Evolutionary conservation across 2,113 vertebrate genomes (phyloP), one percentile per base, ranked within the genome.

Genomic region (Scytalopus superciliaris): DNA sequence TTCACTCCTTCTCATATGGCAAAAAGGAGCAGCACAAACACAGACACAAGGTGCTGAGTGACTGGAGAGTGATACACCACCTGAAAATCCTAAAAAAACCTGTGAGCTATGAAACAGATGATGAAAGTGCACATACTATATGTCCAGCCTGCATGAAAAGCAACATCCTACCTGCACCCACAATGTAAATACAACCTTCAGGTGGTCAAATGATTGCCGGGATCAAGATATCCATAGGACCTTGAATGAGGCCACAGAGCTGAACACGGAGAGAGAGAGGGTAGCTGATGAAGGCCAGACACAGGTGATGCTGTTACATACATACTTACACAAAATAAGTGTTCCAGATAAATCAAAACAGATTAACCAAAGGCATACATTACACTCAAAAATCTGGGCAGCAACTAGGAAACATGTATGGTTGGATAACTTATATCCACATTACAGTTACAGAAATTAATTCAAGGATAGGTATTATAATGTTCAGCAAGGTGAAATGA

Each of bases 221-320:
- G 37, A n/a, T 1, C 16, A 31, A 82, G 28, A 63, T n/a, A 53
- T 40, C 24, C 0, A 0, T 33, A 52, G 40, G 28, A 84, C 30
- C 35, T 27, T 50, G 53, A 80, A 72, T 23, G 39, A 76, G 50
- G 49, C 8, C 14, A 15, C 11, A 66, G 14, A 75, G 37, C 19
- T 30, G 28, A 87, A 63, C 16, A n/a, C 2, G 21, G 30, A 67
- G 9, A 31, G 9, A 31, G 49, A 75, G 13, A 27, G 5, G 5
- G 33, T 42, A 77, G 28, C 11, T 72, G 49, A 31, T 66, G 45
- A 57, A 80, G 55, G 40, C 21, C 30, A 66, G 59, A 77, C 22
- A 37, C 28, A 86, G 13, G 24, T 42, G 33, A 86, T 37, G 14
- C 12, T 70, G 31, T 33, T 78, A 31, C 16, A 62, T 7, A 44